Evolutionary conservation across 2,113 vertebrate species (phyloP).

Genomic region (Proteles cristata): DNA sequence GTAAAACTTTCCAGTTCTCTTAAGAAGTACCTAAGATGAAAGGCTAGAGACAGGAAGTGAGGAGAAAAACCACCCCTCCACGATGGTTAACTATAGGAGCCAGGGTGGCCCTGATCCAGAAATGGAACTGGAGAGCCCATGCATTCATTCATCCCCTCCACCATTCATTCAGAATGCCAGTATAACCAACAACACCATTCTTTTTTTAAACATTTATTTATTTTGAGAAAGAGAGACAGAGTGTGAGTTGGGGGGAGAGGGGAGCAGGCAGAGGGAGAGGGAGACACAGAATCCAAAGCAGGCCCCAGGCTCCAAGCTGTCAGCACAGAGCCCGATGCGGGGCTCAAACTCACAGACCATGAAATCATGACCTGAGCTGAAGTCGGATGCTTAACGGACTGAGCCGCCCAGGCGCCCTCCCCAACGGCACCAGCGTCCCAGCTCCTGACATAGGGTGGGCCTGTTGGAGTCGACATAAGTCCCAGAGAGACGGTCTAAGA

Average conservation of each 20-base stretch:
- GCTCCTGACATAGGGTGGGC: not conserved
- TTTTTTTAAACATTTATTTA: no score
- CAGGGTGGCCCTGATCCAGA: not conserved
- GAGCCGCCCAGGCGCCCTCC: no score
- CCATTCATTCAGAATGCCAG: not conserved
- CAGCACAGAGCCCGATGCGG: no score
- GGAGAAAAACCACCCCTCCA: not conserved
- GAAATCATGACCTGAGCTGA: no score
- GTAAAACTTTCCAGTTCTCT: conserved; percentile 52
- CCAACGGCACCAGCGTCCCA: not conserved
- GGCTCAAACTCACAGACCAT: no score
- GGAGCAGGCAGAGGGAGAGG: no score
- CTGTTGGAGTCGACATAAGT: not conserved
- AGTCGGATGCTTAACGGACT: no score
- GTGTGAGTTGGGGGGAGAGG: no score
- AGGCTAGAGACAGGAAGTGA: not conserved
- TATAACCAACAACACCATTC: not conserved
- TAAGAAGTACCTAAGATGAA: conserved; percentile 3
- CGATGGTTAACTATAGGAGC: not conserved
- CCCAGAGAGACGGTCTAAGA: not conserved
- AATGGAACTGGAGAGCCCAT: not conserved
- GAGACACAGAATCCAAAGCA: no score
- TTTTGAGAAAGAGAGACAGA: no score
- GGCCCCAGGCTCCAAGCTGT: no score
- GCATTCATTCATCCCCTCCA: not conserved